These are phyloP conservation scores for Sesamia inferens DNA, from an alignment of 2,888 invertebrate species.

Conservation along the genomic window DNA sequence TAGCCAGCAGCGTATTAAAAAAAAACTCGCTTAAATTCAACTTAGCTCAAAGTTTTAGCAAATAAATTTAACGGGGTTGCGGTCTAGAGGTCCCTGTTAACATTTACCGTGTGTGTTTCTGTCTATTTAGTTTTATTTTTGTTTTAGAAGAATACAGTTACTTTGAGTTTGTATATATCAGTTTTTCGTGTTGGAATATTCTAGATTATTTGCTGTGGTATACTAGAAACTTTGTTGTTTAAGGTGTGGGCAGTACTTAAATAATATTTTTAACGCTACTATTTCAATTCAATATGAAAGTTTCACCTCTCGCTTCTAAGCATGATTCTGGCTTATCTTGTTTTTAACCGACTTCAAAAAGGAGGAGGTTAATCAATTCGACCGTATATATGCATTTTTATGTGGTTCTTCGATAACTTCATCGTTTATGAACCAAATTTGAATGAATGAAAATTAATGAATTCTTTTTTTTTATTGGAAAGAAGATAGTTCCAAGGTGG, in stretches of 20 bases:
- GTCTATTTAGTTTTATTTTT: constrained; percentile 17
- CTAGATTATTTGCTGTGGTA: neutral
- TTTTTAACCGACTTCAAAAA: too few relatives aligned
- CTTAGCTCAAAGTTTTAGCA: constrained; percentile 33
- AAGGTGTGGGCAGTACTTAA: neutral
- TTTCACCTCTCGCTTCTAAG: neutral
- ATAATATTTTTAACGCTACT: constrained; percentile 1
- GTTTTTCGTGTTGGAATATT: neutral
- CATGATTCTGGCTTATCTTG: too few relatives aligned
- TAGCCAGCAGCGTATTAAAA: constrained; percentile 29
- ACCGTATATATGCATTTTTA: too few relatives aligned
- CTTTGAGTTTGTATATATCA: neutral
- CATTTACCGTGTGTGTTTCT: neutral
- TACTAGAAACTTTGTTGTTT: constrained; percentile 4
- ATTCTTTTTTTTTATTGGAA: too few relatives aligned
- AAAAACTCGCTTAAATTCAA: constrained; percentile 18
- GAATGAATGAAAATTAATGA: too few relatives aligned
- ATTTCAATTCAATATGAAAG: neutral
- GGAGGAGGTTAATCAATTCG: too few relatives aligned
- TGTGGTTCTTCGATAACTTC: too few relatives aligned
- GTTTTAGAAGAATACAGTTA: constrained; percentile 5
- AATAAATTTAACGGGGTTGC: constrained; percentile 34
- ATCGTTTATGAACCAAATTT: too few relatives aligned
- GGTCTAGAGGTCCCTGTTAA: constrained; percentile 11
- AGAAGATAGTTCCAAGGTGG: too few relatives aligned